phyloP scores from a whole-genome alignment of 1,140 invertebrate genomes.

The Zaprionus africanus region DNA sequence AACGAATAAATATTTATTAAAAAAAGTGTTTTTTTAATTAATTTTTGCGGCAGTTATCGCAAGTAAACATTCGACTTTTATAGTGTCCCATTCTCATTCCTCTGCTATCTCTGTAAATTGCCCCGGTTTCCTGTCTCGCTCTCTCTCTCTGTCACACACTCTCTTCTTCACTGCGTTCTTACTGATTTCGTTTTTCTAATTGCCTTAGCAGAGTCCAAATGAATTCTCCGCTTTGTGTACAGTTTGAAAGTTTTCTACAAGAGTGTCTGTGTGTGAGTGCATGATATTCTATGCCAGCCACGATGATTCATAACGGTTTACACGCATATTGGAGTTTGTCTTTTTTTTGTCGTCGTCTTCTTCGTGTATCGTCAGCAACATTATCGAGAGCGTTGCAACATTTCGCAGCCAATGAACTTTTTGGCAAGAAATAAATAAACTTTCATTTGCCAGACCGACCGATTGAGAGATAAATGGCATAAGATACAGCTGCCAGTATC shows the following conservation, averaged over 20 bases:
- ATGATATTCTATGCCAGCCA: slow-evolving; percentile 2
- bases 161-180: not conserved
- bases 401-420: slow-evolving; percentile 51
- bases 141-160: slow-evolving; percentile 3
- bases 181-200: slow-evolving; percentile 42
- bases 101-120: slow-evolving; percentile 27
- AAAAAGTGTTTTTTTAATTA: slow-evolving; percentile 21
- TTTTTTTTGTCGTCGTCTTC: slow-evolving; percentile 29
- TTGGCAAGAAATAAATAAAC: slow-evolving; percentile 31
- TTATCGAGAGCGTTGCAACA: slow-evolving; percentile 21
- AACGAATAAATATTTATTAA: slow-evolving; percentile 33
- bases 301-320: slow-evolving; percentile 49
- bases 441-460: slow-evolving; percentile 48
- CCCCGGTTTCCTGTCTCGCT: not conserved
- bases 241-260: slow-evolving; percentile 12
- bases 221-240: slow-evolving; percentile 45
- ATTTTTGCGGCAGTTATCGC: slow-evolving; percentile 49
- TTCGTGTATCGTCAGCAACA: slow-evolving; percentile 9
- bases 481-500: slow-evolving; percentile 51
- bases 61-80: slow-evolving; percentile 53
- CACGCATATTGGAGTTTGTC: slow-evolving; percentile 21
- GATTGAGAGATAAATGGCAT: slow-evolving; percentile 55
- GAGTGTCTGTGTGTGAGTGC: slow-evolving; percentile 10
- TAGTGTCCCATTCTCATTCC: slow-evolving; percentile 10
- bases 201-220: slow-evolving; percentile 45